Base-by-base conservation (phyloP, 2,888 invertebrate genomes). In the Torymus texanus region DNA sequence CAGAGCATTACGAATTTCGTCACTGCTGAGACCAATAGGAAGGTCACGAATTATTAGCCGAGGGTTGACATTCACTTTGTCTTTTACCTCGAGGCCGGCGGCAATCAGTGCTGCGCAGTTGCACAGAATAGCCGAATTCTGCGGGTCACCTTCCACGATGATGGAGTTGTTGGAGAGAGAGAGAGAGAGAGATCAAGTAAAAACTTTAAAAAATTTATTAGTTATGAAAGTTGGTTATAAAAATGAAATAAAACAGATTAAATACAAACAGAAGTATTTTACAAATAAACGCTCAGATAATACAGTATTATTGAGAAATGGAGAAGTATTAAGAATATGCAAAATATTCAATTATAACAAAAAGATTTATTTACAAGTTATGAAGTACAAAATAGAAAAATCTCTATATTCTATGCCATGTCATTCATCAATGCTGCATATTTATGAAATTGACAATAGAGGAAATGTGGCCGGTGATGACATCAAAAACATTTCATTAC, bases 281-380 rank as follows among this genome's bases (percentile, higher is more conserved):
- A 29, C 68, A 29, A 65, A 4, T 2, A 62, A 72, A 13, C 66
- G 65, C 61, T 73, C 78, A 13, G 58, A 78, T 50, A 78, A 78
- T 55, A 59, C 53, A 1, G 58, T 16, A 14, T 10, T 78, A 13
- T 41, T 66, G 12, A 53, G 68, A 24, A 18, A 68, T 55, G n/a
- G 55, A 11, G 2, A 5, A 11, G 24, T 72, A n/a, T 18, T 75
- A 11, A 56, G 53, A n/a, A 70, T 79, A 41, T 1, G 24, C 13
- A 63, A 70, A 61, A 61, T 75, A 58, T 18, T 29, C 41, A 11
- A 8, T 2, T 51, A 5, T 8, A 10, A 71, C 1, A 12, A 61
- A 14, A 10, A 13, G 10, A 24, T 10, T n/a, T 13, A 13, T 5
- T 16, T 61, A 51, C 5, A 78, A 56, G 13, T 2, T 2, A 18